Conservation (phyloP, 2,113 vertebrate species). For the Toxotes chatareus region DNA sequence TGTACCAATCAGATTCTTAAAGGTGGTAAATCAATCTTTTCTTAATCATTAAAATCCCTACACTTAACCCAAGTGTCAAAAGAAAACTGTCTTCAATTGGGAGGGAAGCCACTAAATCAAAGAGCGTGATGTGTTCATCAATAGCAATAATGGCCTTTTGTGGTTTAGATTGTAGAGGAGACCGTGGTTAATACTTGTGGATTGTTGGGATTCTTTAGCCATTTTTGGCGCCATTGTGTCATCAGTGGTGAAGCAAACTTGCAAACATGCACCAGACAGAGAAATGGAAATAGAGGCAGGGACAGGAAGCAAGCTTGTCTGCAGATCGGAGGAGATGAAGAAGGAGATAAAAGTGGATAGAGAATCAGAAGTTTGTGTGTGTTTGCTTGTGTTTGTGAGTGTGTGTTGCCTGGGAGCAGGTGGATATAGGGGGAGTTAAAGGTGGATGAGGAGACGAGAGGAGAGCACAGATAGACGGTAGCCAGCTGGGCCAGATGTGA, state of each 20-base stretch:
- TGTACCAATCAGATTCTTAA: no score
- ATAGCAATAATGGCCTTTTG: no score
- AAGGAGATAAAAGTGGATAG: slow-evolving; percentile 9
- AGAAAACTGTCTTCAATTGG: no score
- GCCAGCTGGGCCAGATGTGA: slow-evolving; percentile 62
- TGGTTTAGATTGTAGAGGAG: neutral
- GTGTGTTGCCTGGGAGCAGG: neutral
- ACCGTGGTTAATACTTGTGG: neutral
- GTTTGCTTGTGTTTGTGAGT: neutral
- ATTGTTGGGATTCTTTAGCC: neutral
- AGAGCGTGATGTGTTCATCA: neutral
- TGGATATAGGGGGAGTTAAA: slow-evolving; percentile 19
- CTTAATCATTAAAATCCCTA: no score
- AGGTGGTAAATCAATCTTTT: no score
- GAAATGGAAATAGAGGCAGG: neutral
- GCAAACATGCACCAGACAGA: neutral
- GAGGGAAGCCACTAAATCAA: neutral
- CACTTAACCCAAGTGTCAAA: no score
- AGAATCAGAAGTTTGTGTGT: slow-evolving; percentile 10
- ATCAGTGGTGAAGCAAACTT: neutral
- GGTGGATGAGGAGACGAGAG: slow-evolving; percentile 32
- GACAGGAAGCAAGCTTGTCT: slow-evolving; percentile 10
- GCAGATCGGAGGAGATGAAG: slow-evolving; percentile 14
- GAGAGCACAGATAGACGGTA: slow-evolving; percentile 11
- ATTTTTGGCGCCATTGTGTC: slow-evolving; percentile 22